phyloP scores from a whole-genome alignment of 1,140 invertebrate species.

The Zelostemma sp. region DNA sequence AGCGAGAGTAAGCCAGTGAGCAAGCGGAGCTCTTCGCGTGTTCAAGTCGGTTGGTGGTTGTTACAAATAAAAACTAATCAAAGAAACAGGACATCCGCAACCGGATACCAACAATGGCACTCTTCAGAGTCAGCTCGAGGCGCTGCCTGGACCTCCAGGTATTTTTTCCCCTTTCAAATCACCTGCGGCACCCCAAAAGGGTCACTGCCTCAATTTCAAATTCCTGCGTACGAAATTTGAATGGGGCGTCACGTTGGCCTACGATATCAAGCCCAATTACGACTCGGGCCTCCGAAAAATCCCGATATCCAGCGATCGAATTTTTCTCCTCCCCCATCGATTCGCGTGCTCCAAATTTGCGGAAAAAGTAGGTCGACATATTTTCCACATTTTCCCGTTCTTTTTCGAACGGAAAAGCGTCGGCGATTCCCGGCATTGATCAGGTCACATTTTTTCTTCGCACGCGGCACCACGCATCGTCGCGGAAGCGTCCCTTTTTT shows the following conservation, averaged over 20 bases:
- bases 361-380: constrained; percentile 3
- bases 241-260: constrained; percentile 3
- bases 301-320: too few species aligned
- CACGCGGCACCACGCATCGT: neutral
- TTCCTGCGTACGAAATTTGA: constrained; percentile 13
- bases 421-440: too few species aligned
- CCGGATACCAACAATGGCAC: constrained; percentile 59
- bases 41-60: constrained; percentile 43
- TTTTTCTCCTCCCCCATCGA: neutral
- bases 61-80: constrained; percentile 19
- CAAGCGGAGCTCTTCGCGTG: constrained; percentile 58
- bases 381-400: neutral
- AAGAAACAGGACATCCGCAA: constrained; percentile 22
- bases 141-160: constrained; percentile 62
- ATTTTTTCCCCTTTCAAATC: constrained; percentile 32
- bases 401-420: too few species aligned
- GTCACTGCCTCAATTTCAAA: constrained; percentile 21
- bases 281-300: too few species aligned
- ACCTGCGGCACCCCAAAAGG: constrained; percentile 6
- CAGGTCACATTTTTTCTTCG: neutral
- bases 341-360: neutral
- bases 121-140: constrained; percentile 63
- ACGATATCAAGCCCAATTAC: too few species aligned
- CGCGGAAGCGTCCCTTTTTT: neutral
- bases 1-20: too few species aligned